Conservation (phyloP, 2,797 vertebrate genomes). For the Oreochromis grahami region DNA sequence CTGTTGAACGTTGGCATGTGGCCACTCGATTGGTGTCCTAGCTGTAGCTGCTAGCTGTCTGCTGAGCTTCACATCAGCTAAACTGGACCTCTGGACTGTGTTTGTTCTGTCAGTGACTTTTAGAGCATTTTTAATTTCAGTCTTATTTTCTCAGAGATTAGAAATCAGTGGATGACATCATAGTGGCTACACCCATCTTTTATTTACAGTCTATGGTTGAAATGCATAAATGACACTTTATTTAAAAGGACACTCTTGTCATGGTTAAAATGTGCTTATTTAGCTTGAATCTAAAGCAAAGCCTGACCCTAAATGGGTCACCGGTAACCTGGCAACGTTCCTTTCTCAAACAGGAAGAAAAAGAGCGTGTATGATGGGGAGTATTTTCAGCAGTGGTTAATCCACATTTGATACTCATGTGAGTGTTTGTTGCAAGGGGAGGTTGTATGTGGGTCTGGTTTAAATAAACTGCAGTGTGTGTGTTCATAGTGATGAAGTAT, state of each 20-base stretch:
- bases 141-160: not conserved
- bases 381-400: not conserved
- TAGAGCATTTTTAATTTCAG: not conserved
- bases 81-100: not conserved
- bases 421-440: not conserved
- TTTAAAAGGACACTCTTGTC: not conserved
- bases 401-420: not conserved
- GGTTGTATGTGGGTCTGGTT: not conserved
- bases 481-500: not conserved
- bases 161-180: not conserved
- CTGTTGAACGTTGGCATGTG: not conserved
- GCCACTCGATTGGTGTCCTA: not conserved
- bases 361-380: not conserved
- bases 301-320: not conserved
- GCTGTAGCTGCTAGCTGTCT: not conserved
- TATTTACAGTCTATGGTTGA: not conserved
- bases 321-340: not conserved
- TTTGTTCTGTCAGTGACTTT: not conserved
- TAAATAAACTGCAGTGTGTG: not conserved
- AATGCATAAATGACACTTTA: not conserved
- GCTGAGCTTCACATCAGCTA: not conserved
- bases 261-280: not conserved
- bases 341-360: not conserved
- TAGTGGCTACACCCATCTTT: not conserved
- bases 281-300: not conserved